These are phyloP conservation scores for Phaonia tiefii DNA, from an alignment of 2,888 invertebrate species.

Conservation along the genomic window DNA sequence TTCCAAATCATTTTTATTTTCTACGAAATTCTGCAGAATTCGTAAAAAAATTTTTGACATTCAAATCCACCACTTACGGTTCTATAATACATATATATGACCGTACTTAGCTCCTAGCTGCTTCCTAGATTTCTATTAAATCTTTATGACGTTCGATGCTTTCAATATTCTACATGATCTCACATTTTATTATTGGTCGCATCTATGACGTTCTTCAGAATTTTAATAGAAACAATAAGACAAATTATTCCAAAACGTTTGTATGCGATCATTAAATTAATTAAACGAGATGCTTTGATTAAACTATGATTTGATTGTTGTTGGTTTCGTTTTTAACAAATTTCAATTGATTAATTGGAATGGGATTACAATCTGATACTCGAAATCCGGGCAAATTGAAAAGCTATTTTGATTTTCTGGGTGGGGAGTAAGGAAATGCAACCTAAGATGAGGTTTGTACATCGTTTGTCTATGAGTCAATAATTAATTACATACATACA, in stretches of 20 bases:
- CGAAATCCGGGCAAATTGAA: background rate
- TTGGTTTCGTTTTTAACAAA: background rate
- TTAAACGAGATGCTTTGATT: constrained; percentile 3
- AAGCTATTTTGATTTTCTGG: background rate
- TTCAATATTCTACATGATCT: too few species aligned
- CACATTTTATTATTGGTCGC: too few species aligned
- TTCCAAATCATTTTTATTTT: too few species aligned
- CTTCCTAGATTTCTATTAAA: too few species aligned
- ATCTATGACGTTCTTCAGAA: background rate
- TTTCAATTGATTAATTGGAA: constrained; percentile 28
- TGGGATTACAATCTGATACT: background rate
- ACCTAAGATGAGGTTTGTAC: too few species aligned
- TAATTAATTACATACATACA: background rate
- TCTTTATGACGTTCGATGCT: too few species aligned
- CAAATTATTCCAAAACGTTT: constrained; percentile 24
- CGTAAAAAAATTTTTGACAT: too few species aligned
- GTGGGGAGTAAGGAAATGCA: too few species aligned
- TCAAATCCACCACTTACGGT: too few species aligned
- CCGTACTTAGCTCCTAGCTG: too few species aligned
- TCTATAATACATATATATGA: too few species aligned
- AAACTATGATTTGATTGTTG: background rate
- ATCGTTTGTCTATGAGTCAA: background rate
- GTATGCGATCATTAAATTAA: constrained; percentile 23
- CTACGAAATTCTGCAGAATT: too few species aligned
- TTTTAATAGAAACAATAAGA: constrained; percentile 14